phyloP scores from a whole-genome alignment of 2,113 vertebrate genomes.

The Pachyramphus minor region DNA sequence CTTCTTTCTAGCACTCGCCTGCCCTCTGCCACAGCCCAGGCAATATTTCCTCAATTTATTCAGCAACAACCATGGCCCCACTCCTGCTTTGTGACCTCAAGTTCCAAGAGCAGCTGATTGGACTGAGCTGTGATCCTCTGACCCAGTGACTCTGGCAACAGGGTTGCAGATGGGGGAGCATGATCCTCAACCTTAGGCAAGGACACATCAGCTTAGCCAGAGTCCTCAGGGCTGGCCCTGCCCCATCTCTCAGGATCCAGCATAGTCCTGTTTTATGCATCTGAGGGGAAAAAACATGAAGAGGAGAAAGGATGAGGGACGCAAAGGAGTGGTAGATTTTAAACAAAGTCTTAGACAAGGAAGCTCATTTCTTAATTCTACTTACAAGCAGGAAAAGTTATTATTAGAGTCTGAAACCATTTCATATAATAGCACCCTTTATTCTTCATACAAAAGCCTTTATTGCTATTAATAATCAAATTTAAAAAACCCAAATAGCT shows the following conservation, averaged over 20 bases:
- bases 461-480: conserved; percentile 5
- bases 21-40: background rate
- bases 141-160: background rate
- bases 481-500: background rate
- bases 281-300: background rate
- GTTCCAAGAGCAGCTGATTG: background rate
- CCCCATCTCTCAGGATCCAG: background rate
- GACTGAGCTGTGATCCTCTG: background rate
- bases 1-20: background rate
- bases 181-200: background rate
- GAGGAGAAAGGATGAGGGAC: background rate
- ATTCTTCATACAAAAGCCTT: conserved; percentile 17
- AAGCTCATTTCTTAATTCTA: background rate
- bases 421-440: background rate
- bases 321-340: background rate
- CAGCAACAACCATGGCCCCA: background rate
- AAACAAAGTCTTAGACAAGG: background rate
- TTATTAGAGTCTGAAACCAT: conserved; percentile 1
- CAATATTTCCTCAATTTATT: background rate
- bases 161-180: background rate
- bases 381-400: background rate
- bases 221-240: background rate
- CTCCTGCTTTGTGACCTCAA: background rate
- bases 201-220: background rate
- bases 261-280: background rate